Conservation (phyloP, 2,888 invertebrate genomes). For the Pristionchus entomophagus region DNA sequence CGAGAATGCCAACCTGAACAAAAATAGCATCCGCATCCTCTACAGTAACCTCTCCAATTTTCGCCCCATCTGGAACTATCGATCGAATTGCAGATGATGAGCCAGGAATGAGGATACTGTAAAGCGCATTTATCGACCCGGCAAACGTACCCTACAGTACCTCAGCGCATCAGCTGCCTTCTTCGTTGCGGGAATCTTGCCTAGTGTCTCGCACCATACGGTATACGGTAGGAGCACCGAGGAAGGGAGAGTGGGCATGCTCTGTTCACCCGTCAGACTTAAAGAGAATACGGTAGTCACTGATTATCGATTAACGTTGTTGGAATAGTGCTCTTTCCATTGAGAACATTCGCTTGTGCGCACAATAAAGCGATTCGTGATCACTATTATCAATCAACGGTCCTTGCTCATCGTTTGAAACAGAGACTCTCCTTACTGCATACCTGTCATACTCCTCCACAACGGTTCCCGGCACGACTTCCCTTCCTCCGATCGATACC, state of each 20-base stretch:
- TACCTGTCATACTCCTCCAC: slow-evolving; percentile 5
- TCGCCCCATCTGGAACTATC: not conserved
- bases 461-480: slow-evolving; percentile 12
- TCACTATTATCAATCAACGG: too few relatives aligned
- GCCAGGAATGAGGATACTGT: slow-evolving; percentile 25
- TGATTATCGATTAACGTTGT: too few relatives aligned
- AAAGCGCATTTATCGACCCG: not conserved
- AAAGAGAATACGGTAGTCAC: not conserved
- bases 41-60: slow-evolving; percentile 10
- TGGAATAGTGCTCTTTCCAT: too few relatives aligned
- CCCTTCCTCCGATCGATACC: slow-evolving; percentile 31
- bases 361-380: too few relatives aligned
- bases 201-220: slow-evolving; percentile 34
- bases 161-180: slow-evolving; percentile 34
- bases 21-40: slow-evolving; percentile 22
- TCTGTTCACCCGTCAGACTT: not conserved
- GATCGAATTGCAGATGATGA: not conserved
- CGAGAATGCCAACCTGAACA: not conserved
- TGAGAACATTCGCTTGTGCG: not conserved
- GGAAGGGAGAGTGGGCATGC: not conserved
- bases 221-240: slow-evolving; percentile 13
- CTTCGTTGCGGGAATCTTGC: slow-evolving; percentile 11
- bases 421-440: too few relatives aligned
- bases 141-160: not conserved
- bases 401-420: too few relatives aligned